Evolutionary conservation across 1,140 invertebrate genomes (phyloP).

Genomic region (Caligus rogercresseyi): DNA sequence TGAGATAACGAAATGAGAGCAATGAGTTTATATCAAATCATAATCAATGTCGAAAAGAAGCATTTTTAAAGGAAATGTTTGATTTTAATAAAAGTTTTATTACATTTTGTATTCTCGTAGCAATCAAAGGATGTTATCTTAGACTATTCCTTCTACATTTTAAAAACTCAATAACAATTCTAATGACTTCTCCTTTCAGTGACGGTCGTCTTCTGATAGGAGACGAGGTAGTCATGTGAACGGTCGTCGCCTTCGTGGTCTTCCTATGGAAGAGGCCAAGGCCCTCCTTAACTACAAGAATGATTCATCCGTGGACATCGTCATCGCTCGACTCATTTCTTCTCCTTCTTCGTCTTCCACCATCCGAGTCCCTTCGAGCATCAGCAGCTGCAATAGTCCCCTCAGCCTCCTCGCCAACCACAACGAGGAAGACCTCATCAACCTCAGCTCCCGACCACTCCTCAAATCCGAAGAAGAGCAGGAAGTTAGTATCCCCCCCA

Average conservation of each 20-base stretch:
- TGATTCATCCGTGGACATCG: slow-evolving; percentile 51
- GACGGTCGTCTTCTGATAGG: slow-evolving; percentile 57
- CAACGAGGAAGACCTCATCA: slow-evolving; percentile 12
- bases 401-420: slow-evolving; percentile 9
- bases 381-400: not conserved
- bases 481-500: not conserved
- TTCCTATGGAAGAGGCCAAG: slow-evolving; percentile 53
- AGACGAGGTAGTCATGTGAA: slow-evolving; percentile 70
- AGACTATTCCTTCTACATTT: no score
- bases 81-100: no score
- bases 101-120: no score
- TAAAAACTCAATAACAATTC: no score
- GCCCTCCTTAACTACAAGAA: slow-evolving; percentile 40
- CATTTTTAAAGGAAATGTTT: no score
- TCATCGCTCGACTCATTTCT: slow-evolving; percentile 33
- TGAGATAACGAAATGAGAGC: no score
- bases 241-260: slow-evolving; percentile 51
- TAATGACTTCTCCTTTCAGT: no score
- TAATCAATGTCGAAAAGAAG: no score
- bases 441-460: not conserved
- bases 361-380: not conserved
- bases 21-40: no score
- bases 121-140: no score
- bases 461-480: not conserved
- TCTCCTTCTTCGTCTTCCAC: not conserved